Evolutionary conservation across 2,888 invertebrate species (phyloP), one percentile per base, ranked within the genome.

Genomic region (Parnassius mnemosyne): DNA sequence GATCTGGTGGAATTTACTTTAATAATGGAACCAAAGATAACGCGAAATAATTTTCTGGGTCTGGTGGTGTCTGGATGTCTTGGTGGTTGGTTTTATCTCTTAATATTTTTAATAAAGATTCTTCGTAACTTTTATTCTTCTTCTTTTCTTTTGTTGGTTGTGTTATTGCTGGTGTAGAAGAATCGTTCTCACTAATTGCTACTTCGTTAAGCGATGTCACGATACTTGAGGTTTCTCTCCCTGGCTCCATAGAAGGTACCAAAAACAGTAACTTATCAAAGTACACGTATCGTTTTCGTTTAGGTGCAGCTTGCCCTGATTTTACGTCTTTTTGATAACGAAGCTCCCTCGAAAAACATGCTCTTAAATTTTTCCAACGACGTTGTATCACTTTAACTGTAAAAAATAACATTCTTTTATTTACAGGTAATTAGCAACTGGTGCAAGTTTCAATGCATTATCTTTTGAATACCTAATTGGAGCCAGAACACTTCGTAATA

Each of bases 401-500:
- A 66, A 69, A 60, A 75, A 72, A 67, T 72, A 73, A 65, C 65
- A 73, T 57, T 67, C 69, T 61, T 49, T 12, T 13, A 13, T 49
- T 73, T 71, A 55, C 74, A 72, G 61, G 63, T 25, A 25, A 2
- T 25, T 25, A 25, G 25, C 25, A 25, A 25, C 25, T 25, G 25
- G 25, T 25, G 25, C 64, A 63, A 73, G 69, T 60, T 74, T 75
- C 68, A 68, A 68, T 60, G 50, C 71, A 12, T 65, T 75, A 49
- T 69, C 68, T 55, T 74, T 71, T 69, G 67, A 70, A 54, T 76
- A 72, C 68, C 69, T 71, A 57, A 66, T 72, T 54, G 71, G 73
- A 56, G 68, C 65, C 58, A 65, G 69, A 12, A 74, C 75, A 65
- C 68, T 75, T 63, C 57, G 73, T 66, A 61, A 71, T 63, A 75